A percentile compares a stretch with the other conserved stretches of the same genome.
Evolutionary conservation across 2,888 invertebrate genomes (phyloP).

Genomic region (Sericinus montela): DNA sequence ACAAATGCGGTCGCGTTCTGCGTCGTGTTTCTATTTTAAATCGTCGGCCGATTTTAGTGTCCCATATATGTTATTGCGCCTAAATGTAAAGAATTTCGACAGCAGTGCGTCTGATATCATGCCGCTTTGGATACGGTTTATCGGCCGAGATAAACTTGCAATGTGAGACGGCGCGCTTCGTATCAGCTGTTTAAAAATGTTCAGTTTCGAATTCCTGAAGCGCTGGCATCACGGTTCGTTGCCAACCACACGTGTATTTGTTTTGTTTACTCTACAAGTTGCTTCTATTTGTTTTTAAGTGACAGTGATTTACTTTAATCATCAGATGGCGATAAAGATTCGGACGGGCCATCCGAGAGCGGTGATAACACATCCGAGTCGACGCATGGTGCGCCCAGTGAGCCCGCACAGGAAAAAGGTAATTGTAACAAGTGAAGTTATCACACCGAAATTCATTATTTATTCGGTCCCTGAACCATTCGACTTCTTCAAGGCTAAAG

Average conservation of each 20-base stretch:
- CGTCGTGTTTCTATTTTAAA: conserved; percentile 38
- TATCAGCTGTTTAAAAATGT: conserved; percentile 54
- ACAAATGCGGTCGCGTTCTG: conserved; percentile 51
- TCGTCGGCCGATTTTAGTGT: conserved; percentile 19
- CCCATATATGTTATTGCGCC: conserved; percentile 22
- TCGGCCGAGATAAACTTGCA: conserved; percentile 54
- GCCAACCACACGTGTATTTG: conserved; percentile 7
- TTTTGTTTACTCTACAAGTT: neutral
- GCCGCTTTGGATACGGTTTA: conserved; percentile 53
- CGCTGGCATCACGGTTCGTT: conserved; percentile 72
- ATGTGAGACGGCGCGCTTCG: conserved; percentile 49
- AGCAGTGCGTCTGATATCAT: conserved; percentile 25
- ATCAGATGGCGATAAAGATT: conserved; percentile 76
- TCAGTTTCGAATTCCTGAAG: conserved; percentile 70
- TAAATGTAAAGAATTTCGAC: conserved; percentile 17
- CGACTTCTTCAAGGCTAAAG: too few relatives aligned
- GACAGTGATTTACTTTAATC: conserved; percentile 28
- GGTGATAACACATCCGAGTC: conserved; percentile 75
- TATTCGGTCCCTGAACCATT: too few relatives aligned
- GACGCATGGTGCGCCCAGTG: conserved; percentile 64
- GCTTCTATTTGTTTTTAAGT: conserved; percentile 23
- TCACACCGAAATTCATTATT: too few relatives aligned
- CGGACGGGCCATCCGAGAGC: conserved; percentile 74
- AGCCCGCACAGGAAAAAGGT: conserved; percentile 76
- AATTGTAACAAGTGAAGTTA: conserved; percentile 14